phyloP scores from a whole-genome alignment of 23 tunicate genomes.

The Ciona savignyi region DNA sequence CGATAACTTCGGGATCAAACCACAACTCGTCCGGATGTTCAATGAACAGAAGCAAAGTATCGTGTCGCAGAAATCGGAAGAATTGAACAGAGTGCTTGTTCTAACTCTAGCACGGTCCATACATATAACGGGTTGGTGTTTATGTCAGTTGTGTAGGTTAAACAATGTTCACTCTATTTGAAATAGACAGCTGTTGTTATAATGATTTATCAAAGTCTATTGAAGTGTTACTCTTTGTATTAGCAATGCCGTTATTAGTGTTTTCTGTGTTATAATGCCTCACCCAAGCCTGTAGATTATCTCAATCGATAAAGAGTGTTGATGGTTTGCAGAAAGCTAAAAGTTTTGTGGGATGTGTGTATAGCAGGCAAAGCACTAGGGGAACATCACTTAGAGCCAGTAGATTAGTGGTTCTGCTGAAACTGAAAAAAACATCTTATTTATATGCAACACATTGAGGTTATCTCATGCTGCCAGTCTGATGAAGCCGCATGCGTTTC shows the following conservation, averaged over 20 bases:
- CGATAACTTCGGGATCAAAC: constrained; percentile 67
- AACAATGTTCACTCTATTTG: background rate
- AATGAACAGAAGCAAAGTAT: constrained; percentile 53
- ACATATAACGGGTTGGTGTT: constrained; percentile 51
- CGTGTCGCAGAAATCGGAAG: constrained; percentile 80
- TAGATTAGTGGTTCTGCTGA: too few relatives aligned
- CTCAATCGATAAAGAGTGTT: too few relatives aligned
- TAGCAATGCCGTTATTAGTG: background rate
- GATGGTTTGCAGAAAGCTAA: too few relatives aligned
- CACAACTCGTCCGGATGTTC: constrained; percentile 44
- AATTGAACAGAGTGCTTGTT: constrained; percentile 76
- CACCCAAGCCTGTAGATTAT: too few relatives aligned
- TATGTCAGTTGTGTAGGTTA: background rate
- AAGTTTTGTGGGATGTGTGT: too few relatives aligned
- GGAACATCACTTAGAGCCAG: too few relatives aligned
- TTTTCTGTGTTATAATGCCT: background rate
- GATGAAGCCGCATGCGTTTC: too few relatives aligned
- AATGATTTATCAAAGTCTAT: background rate
- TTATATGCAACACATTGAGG: too few relatives aligned
- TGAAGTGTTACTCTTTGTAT: background rate
- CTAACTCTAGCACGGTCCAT: constrained; percentile 81
- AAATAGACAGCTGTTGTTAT: background rate
- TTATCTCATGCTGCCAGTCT: too few relatives aligned
- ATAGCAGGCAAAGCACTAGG: too few relatives aligned
- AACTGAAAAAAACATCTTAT: too few relatives aligned